Evolutionary conservation across 2,888 invertebrate genomes (phyloP), one percentile per base, ranked within the genome.

Genomic region (Spatulosminthurus flaviceps): DNA sequence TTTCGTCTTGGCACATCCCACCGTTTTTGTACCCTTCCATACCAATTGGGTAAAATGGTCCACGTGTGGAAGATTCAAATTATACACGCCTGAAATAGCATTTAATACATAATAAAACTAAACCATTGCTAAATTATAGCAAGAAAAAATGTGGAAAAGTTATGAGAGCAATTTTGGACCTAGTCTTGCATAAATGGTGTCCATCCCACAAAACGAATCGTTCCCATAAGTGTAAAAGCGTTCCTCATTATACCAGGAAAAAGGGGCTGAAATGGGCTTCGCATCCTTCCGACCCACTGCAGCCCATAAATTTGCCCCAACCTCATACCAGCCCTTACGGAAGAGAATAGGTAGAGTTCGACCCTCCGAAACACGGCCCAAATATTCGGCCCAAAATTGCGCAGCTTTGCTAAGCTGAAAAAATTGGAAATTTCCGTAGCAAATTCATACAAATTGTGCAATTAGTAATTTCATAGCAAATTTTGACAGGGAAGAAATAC

Each of bases 301-400:
- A 16, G 66, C 76, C 76, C 76, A 76, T 7, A 66, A 41, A 24
- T 24, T 76, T 42, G 66, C 67, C 16, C 76, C 76, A 22, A 76
- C 24, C 22, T 41, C 76, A 21, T 41, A 61, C 76, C 76, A 76
- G 4, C 22, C 67, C 26, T 28, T 61, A 21, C 64, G 76, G 21
- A 76, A 76, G 11, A 76, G 26, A 42, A 76, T 21, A 11, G 76
- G 76, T 19, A 76, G 19, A 5, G 64, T 66, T 41, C 66, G 9
- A 1, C 66, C 64, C 41, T 64, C 66, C 29, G 76, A 76, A 11
- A 61, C 91, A 61, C 90, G 90, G 0, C 92, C 92, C 78, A 95
- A 88, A 64, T 91, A 90, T 66, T 92, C 90, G 0, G 93, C 93
- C 93, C 93, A 93, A 87, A 92, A 91, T 86, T 92, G 91, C 5